Evolutionary conservation across 64 coral and sea anemone genomes (phyloP).

Genomic region (Cladopsammia gracilis): DNA sequence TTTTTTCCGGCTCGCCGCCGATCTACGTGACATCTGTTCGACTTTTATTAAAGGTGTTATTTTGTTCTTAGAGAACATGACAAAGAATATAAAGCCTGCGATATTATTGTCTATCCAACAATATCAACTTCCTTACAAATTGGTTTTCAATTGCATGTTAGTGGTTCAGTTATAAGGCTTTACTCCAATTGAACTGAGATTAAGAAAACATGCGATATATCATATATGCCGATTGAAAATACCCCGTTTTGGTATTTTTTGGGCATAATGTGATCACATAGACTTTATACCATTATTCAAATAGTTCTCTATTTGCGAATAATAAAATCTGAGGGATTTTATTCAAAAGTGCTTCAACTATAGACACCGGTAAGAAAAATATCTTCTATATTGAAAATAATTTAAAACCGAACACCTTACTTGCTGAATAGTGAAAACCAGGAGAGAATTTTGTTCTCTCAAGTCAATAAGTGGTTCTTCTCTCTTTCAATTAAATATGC

Average conservation of each 20-base stretch:
- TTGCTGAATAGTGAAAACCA: no score
- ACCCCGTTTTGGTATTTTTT: background rate
- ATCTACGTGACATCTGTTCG: conserved; percentile 27
- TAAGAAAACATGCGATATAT: background rate
- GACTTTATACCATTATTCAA: background rate
- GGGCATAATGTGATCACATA: background rate
- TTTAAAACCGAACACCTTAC: no score
- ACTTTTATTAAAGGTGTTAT: conserved; percentile 51
- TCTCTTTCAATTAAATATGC: background rate
- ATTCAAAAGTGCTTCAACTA: no score
- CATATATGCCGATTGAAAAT: background rate
- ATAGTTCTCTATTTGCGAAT: background rate
- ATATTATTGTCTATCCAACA: conserved; percentile 43
- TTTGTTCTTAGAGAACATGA: conserved; percentile 26
- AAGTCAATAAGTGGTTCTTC: background rate
- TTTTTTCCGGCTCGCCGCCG: background rate
- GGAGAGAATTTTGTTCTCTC: no score
- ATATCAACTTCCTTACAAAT: conserved; percentile 41
- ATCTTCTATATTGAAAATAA: no score
- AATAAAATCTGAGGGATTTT: background rate
- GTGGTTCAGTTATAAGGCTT: background rate
- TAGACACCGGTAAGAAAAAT: no score
- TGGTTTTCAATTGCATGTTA: conserved; percentile 1
- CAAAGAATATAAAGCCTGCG: conserved; percentile 24
- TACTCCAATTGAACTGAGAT: background rate